Base-by-base conservation (phyloP, 2,797 vertebrate species). In the Sebastiscus albofasciatus region DNA sequence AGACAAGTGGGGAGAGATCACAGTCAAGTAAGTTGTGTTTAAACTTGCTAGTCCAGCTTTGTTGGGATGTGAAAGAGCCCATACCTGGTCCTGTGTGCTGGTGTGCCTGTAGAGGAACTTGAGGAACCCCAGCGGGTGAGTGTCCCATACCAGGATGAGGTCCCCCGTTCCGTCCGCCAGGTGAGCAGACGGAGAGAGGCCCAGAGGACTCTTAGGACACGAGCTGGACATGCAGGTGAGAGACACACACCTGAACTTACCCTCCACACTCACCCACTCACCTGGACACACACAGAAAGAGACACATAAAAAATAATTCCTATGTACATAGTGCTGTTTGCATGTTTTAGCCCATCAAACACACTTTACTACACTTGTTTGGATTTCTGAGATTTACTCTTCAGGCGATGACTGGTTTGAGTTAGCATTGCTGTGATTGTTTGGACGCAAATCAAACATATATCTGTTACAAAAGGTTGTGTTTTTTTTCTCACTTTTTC, bases 221-320 rank as follows among this genome's bases (percentile, higher is more conserved):
- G 95, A 95, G 83, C 96, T 95, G 85, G 96, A 96, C 95, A 97
- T 97, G 71, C 96, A 96, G 7, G 96, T 96, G 80, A 97, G 92
- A 11, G 96, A 96, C 76, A 97, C 89, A 26, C 95, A 96, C 77
- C 93, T 93, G 90, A 97, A 97, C 70, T 78, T 92, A 62, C 96
- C 96, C 64, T 96, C 90, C 59, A 97, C 91, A 33, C 82, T 96
- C 75, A 94, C 83, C 95, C 95, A 95, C 58, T 95, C 90, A 36
- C 82, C 95, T 96, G 82, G 22, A 71, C 49, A 58, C 36, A 77
- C 27, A 68, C n/a, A 71, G 10, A 79, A 10, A 66, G 26, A 62
- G 13, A 66, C 34, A 65, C 6, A 20, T 62, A 42, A 42, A 16
- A 42, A 42, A 7, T 16, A 42, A 42, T 42, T 6, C 5, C 14